Evolutionary conservation across 2,797 vertebrate genomes (phyloP), one percentile per base, ranked within the genome.

Genomic region (Lithobates pipiens): DNA sequence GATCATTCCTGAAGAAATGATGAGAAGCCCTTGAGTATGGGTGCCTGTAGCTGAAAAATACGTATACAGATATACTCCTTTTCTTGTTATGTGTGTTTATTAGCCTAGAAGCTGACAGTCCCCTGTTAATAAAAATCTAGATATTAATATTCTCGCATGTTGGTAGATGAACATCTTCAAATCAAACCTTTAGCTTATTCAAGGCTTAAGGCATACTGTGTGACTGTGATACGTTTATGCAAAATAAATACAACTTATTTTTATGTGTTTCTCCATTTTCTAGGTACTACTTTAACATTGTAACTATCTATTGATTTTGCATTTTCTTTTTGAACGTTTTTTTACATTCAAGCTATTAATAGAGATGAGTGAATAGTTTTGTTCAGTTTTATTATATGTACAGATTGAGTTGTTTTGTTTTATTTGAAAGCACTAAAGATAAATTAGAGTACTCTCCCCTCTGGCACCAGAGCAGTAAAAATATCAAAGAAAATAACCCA

Each of bases 301-400:
- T 61, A 72, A 81, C 79, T 63, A 74, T 57, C 80, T 82, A 82
- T 82, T 82, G 80, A 82, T 74, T 82, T 74, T 44, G 70, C 70
- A 63, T 82, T 82, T 82, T 70, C 54, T 81, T 81, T 82, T 10
- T 39, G 1, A 39, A 25, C 42, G 50, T 42, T 10, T 50, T 32
- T 82, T 82, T 74, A 73, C 80, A 82, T 82, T 72, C 34, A 74
- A 29, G 70, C 70, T 74, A 82, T 82, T 74, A 82, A 74, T 74
- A 82, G 80, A 82, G 80, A 82, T 82, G 80, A 82, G 80, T 65
- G 80, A 82, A 82, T 74, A 82, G 80, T 73, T 73, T 74, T 73
- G 80, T 74, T 73, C 34, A 13, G n/a, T 61, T 44, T 82, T 34
- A 82, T 74, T 74, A 61, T 82, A 82, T 82, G 70, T 82, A 73